Conservation (phyloP, 2,888 invertebrate genomes). For the Electrophaes corylata region DNA sequence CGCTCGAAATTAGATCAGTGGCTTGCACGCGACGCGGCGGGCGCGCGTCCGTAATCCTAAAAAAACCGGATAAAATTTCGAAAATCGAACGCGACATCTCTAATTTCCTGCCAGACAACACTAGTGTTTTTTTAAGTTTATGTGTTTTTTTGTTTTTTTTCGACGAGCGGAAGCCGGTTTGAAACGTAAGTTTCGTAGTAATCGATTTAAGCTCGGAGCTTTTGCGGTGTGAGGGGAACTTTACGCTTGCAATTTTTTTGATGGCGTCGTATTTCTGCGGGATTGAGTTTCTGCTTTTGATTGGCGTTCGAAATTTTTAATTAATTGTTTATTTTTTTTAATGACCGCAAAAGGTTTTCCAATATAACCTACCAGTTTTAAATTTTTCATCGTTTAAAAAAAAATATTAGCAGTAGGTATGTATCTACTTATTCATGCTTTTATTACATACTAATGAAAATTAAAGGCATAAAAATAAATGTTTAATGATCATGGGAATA, state of each 20-base stretch:
- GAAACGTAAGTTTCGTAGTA: slow-evolving; percentile 61
- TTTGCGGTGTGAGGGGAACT: slow-evolving; percentile 53
- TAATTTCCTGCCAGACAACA: slow-evolving; percentile 28
- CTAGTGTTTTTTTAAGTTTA: slow-evolving; percentile 39
- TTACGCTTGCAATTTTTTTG: slow-evolving; percentile 50
- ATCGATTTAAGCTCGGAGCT: slow-evolving; percentile 63
- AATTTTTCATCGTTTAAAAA: neutral
- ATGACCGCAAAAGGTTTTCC: slow-evolving; percentile 14
- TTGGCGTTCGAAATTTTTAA: slow-evolving; percentile 31
- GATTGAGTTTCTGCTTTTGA: slow-evolving; percentile 43
- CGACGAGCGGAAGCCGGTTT: slow-evolving; percentile 46
- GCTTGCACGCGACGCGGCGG: slow-evolving; percentile 59
- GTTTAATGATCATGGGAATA: slow-evolving; percentile 32
- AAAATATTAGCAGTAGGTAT: neutral
- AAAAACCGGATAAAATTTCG: slow-evolving; percentile 37
- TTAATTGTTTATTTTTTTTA: slow-evolving; percentile 37
- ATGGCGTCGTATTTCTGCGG: slow-evolving; percentile 48
- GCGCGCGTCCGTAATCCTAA: slow-evolving; percentile 44
- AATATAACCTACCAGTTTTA: neutral
- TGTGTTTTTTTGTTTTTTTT: slow-evolving; percentile 48
- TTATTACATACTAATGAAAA: slow-evolving; percentile 21
- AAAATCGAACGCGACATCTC: slow-evolving; percentile 30
- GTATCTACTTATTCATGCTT: neutral
- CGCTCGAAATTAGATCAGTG: slow-evolving; percentile 81
- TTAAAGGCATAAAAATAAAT: slow-evolving; percentile 20